Evolutionary conservation across 1,140 invertebrate species (phyloP).

Genomic region (Bombus sylvicola): DNA sequence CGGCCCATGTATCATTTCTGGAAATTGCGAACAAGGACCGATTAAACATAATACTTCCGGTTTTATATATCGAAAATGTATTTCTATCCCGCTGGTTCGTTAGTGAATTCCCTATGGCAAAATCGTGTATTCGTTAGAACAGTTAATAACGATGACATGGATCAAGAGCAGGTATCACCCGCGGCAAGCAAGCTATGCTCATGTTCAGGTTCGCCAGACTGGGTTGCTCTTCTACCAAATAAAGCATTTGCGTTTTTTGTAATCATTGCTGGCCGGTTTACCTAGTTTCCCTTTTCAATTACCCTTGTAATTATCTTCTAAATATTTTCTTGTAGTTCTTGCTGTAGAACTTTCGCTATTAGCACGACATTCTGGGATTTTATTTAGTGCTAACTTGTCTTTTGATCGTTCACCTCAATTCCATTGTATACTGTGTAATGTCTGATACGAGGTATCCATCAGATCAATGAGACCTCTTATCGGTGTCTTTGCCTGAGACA

Average conservation of each 20-base stretch:
- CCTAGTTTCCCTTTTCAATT: neutral
- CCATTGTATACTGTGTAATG: neutral
- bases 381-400: neutral
- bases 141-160: constrained; percentile 45
- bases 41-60: neutral
- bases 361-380: neutral
- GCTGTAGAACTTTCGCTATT: neutral
- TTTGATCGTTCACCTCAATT: neutral
- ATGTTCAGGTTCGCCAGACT: constrained; percentile 6
- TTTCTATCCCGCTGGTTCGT: neutral
- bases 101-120: constrained; percentile 19
- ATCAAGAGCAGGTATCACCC: constrained; percentile 21
- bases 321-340: too few species aligned
- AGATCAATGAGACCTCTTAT: constrained; percentile 1
- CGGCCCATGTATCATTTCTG: neutral
- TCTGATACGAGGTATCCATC: constrained; percentile 15
- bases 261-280: neutral
- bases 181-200: constrained; percentile 1
- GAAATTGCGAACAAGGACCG: neutral
- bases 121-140: constrained; percentile 14
- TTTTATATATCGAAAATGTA: constrained; percentile 24
- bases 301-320: neutral
- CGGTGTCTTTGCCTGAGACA: constrained; percentile 7
- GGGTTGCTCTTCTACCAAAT: neutral
- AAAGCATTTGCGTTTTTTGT: neutral